A percentile compares a stretch with the other conserved stretches of the same genome.
phyloP scores from a whole-genome alignment of 2,797 vertebrate species.

The Echiichthys vipera region DNA sequence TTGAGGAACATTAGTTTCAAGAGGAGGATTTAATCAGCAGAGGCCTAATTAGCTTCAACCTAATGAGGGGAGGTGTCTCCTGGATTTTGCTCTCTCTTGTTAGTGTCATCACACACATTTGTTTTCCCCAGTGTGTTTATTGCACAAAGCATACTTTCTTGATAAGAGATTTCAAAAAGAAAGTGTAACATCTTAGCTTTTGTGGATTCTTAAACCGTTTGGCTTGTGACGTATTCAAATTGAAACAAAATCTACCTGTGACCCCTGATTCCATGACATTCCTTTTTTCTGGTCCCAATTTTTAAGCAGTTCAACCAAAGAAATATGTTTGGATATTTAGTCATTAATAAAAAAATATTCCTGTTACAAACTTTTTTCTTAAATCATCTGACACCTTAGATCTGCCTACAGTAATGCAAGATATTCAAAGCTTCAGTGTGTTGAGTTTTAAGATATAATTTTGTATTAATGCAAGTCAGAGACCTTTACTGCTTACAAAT shows the following conservation, averaged over 20 bases:
- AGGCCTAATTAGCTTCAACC: slow-evolving; percentile 54
- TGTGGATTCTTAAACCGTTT: background rate
- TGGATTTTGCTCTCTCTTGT: slow-evolving; percentile 20
- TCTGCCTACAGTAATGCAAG: background rate
- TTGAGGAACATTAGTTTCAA: slow-evolving; percentile 35
- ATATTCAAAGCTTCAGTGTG: slow-evolving; percentile 3
- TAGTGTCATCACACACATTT: slow-evolving; percentile 26
- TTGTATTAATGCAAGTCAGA: slow-evolving; percentile 3
- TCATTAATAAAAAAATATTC: background rate
- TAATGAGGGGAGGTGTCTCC: slow-evolving; percentile 48
- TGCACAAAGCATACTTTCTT: slow-evolving; percentile 15
- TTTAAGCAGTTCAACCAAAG: background rate
- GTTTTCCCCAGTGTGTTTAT: slow-evolving; percentile 14
- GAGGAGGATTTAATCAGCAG: slow-evolving; percentile 41
- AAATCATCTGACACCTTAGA: background rate
- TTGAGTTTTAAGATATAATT: background rate
- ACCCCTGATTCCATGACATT: background rate
- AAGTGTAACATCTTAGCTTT: background rate
- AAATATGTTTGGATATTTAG: background rate
- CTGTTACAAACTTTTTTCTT: background rate
- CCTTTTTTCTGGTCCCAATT: background rate
- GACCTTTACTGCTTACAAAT: slow-evolving; percentile 13
- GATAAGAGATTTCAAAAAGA: no score
- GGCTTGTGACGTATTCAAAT: background rate
- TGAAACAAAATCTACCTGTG: background rate